Percentiles rank a stretch among this genome's conserved stretches.
These are phyloP conservation scores for Pollenia amentaria DNA, from an alignment of 2,888 invertebrate species.

Conservation along the genomic window DNA sequence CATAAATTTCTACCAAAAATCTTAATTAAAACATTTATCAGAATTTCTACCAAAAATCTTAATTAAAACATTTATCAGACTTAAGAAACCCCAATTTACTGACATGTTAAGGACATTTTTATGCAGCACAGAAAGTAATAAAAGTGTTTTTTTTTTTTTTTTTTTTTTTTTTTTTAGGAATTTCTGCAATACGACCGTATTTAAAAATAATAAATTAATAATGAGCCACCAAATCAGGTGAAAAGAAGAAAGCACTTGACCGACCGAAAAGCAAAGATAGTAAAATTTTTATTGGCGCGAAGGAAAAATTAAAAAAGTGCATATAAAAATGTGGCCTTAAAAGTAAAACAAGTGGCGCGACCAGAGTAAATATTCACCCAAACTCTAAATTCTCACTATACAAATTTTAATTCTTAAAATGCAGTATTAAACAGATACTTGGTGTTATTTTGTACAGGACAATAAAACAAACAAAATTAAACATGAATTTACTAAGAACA, in stretches of 20 bases:
- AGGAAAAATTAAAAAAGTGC: not conserved
- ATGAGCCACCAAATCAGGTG: conserved; percentile 5
- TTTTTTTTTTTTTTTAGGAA: too few species aligned
- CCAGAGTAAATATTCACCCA: conserved; percentile 7
- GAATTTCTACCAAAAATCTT: conserved; percentile 1
- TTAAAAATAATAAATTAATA: conserved; percentile 67
- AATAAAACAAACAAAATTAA: not conserved
- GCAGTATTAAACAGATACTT: conserved; percentile 42
- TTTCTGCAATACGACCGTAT: conserved; percentile 54
- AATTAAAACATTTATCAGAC: conserved; percentile 42
- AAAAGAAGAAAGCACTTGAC: not conserved
- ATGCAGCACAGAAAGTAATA: not conserved
- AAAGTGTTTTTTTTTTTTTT: not conserved
- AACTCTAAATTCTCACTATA: not conserved
- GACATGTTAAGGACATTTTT: conserved; percentile 11
- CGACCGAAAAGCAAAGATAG: conserved; percentile 5
- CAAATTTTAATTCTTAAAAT: conserved; percentile 60
- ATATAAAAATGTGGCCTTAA: conserved; percentile 8
- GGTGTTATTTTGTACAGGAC: conserved; percentile 12
- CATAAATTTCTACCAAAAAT: conserved; percentile 6
- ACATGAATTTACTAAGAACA: not conserved
- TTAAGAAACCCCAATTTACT: not conserved
- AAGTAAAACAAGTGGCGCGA: conserved; percentile 1
- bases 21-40: conserved; percentile 45
- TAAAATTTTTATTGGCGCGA: conserved; percentile 3